Base-by-base conservation (phyloP, 2,113 vertebrate genomes). In the Phyllostomus discolor region DNA sequence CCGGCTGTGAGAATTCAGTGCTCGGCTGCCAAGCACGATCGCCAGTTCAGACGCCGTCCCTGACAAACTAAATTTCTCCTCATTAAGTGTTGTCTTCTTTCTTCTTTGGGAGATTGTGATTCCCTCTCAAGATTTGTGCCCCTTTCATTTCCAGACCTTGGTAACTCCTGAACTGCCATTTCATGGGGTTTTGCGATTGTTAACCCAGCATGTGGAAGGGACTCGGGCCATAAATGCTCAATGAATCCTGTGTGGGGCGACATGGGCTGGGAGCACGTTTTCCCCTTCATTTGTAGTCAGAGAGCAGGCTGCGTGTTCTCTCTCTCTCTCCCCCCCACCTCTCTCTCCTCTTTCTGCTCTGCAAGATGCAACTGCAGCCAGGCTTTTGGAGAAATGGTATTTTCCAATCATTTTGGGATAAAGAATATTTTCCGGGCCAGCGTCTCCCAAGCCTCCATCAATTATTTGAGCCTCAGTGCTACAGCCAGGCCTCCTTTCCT, bases 121-220 rank as follows among this genome's bases (percentile, higher is more conserved):
- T 94, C 87, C 96, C 98, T 97, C 97, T 96, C 81, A 97, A 98
- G 97, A 98, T 97, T 97, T 98, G 96, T 98, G 97, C 96, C 97
- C 98, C 98, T 99, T 99, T 98, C 95, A 98, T 98, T 98, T 98
- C 96, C 96, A 98, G 98, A 98, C 97, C 98, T 98, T 90, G 52
- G 83, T 98, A 98, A 98, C 98, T 99, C 97, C 98, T 97, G 93
- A 98, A 98, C 95, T 96, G 97, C 95, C 94, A 97, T 91, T 98
- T 98, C 98, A 97, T 97, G 98, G 94, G 97, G 98, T 97, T 99
- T 98, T 97, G 97, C 98, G 98, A 99, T 98, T 98, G 98, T 98
- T 98, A 98, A 98, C 98, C 96, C 98, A 99, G 98, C 98, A 97
- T 98, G 98, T 83, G 94, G 95, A 98, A 12, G 0, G 94, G 95